These are phyloP conservation scores for Steinernema feltiae DNA, from an alignment of 1,140 invertebrate species.

Conservation along the genomic window DNA sequence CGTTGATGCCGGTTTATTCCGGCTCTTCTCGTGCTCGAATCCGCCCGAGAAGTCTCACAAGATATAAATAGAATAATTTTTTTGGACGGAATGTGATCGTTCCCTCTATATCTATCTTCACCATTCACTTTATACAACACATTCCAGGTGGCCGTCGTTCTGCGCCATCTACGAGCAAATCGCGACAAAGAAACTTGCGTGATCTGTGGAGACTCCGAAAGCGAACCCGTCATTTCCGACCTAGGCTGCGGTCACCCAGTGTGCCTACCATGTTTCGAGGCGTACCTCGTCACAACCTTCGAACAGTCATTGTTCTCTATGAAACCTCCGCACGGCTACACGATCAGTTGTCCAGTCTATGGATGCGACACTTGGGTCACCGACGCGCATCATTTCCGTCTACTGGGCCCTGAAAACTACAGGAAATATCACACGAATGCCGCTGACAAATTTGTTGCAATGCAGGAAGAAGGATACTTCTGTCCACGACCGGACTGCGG, in stretches of 20 bases:
- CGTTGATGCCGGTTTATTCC: too few relatives aligned
- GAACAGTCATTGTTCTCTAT: conserved; percentile 21
- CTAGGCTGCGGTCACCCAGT: conserved; percentile 27
- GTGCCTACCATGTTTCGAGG: conserved; percentile 26
- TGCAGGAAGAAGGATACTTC: conserved; percentile 27
- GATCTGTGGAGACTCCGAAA: conserved; percentile 22
- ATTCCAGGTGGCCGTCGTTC: conserved; percentile 18
- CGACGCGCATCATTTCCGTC: conserved; percentile 31
- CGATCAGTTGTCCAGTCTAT: conserved; percentile 20
- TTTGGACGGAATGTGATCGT: too few relatives aligned
- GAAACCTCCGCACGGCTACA: conserved; percentile 28
- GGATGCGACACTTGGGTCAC: conserved; percentile 26
- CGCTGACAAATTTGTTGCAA: conserved; percentile 21
- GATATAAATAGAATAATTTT: too few relatives aligned
- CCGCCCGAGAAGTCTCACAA: too few relatives aligned
- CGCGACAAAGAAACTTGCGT: conserved; percentile 21
- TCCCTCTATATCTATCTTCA: background rate
- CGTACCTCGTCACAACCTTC: conserved; percentile 21
- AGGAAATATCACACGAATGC: conserved; percentile 27
- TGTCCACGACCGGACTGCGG: conserved; percentile 27
- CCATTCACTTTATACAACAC: background rate
- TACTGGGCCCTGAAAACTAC: conserved; percentile 27
- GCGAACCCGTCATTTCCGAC: conserved; percentile 20
- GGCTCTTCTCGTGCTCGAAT: too few relatives aligned
- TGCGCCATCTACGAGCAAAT: conserved; percentile 25